These are phyloP conservation scores for Phasianus colchicus DNA, from an alignment of 2,113 vertebrate species.

Conservation along the genomic window DNA sequence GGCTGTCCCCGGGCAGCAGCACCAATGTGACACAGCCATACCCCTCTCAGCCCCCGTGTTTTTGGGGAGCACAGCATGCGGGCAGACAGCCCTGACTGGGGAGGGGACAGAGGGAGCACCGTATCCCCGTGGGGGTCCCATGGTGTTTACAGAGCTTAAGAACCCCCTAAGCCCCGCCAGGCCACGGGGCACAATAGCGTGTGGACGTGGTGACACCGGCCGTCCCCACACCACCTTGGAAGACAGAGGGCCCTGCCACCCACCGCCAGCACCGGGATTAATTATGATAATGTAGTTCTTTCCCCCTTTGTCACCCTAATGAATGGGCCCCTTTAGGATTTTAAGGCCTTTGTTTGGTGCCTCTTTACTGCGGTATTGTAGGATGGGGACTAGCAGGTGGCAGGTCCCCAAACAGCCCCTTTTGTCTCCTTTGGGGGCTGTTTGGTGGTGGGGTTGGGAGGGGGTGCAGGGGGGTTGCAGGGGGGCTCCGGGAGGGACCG, in stretches of 20 bases:
- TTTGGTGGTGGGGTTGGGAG: slow-evolving; percentile 58
- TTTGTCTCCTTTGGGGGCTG: slow-evolving; percentile 77
- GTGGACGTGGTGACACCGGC: slow-evolving; percentile 76
- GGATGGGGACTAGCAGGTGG: slow-evolving; percentile 89
- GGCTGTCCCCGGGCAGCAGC: background rate
- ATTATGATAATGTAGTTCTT: slow-evolving; percentile 98
- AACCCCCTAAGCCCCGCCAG: slow-evolving; percentile 45
- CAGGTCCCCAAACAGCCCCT: slow-evolving; percentile 85
- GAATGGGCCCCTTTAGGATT: slow-evolving; percentile 92
- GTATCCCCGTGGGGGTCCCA: background rate
- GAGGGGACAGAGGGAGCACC: background rate
- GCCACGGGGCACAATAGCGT: slow-evolving; percentile 71
- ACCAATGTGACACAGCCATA: fast-evolving
- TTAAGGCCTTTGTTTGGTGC: slow-evolving; percentile 90
- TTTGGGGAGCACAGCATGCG: background rate
- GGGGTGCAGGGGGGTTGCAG: slow-evolving; percentile 36
- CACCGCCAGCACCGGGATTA: slow-evolving; percentile 88
- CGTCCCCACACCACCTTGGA: slow-evolving; percentile 73
- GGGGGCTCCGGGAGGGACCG: background rate
- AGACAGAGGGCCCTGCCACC: slow-evolving; percentile 85
- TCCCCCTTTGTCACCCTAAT: slow-evolving; percentile 91
- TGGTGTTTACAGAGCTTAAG: slow-evolving; percentile 69
- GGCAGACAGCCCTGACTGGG: background rate
- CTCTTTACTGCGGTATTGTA: slow-evolving; percentile 90
- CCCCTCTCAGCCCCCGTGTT: background rate